Percentiles rank a stretch among this genome's conserved stretches.
Conservation (phyloP, 1,140 invertebrate species). For the Agrypnia vestita region DNA sequence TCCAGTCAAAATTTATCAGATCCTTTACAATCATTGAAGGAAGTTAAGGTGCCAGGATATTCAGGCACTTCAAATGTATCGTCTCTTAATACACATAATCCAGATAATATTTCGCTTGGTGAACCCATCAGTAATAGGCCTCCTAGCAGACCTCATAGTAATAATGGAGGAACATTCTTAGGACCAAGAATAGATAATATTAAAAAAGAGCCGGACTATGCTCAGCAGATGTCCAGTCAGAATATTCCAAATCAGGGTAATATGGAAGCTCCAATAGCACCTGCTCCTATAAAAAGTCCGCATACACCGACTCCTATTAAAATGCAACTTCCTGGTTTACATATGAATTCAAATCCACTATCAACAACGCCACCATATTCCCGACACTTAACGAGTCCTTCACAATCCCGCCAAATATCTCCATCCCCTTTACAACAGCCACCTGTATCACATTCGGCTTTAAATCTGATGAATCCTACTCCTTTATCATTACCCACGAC, state of each 20-base stretch:
- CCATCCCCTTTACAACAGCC: conserved; percentile 71
- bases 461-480: conserved; percentile 76
- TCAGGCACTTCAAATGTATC: conserved; percentile 62
- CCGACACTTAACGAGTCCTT: conserved; percentile 70
- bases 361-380: conserved; percentile 70
- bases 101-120: conserved; percentile 63
- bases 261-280: conserved; percentile 64
- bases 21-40: conserved; percentile 84
- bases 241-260: conserved; percentile 67
- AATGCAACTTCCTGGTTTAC: conserved; percentile 65
- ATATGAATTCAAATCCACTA: conserved; percentile 67
- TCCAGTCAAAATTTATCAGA: conserved; percentile 75
- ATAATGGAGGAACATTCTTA: conserved; percentile 69
- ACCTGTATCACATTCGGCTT: conserved; percentile 73
- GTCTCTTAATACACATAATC: conserved; percentile 45
- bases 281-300: conserved; percentile 70
- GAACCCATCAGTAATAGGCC: conserved; percentile 69
- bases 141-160: conserved; percentile 69
- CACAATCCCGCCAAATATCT: conserved; percentile 69
- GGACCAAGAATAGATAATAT: conserved; percentile 80
- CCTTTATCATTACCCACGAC: conserved; percentile 78
- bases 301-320: conserved; percentile 72
- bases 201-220: conserved; percentile 82
- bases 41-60: conserved; percentile 87
- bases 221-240: conserved; percentile 68